These are phyloP conservation scores for Hedya salicella DNA, from an alignment of 2,888 invertebrate species.

Conservation along the genomic window DNA sequence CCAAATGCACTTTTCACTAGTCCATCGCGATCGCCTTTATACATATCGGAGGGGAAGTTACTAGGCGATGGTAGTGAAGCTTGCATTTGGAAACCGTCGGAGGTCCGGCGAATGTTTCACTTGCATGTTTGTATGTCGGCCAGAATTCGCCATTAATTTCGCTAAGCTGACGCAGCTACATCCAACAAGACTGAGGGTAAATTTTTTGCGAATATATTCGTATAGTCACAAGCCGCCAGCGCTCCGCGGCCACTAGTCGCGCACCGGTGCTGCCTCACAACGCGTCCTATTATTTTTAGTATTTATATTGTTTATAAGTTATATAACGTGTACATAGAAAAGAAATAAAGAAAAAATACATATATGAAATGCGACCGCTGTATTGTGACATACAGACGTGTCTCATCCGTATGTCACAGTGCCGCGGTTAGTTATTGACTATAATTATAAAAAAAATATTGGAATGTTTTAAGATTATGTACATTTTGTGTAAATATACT, in stretches of 20 bases:
- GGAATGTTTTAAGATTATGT: slow-evolving; percentile 71
- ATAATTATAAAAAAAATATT: slow-evolving; percentile 51
- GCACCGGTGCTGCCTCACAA: slow-evolving; percentile 53
- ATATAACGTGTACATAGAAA: slow-evolving; percentile 81
- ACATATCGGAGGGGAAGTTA: slow-evolving; percentile 28
- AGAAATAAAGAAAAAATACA: slow-evolving; percentile 69
- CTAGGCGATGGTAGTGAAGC: background rate
- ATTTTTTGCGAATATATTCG: slow-evolving; percentile 34
- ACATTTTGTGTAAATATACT: slow-evolving; percentile 78
- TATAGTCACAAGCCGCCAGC: slow-evolving; percentile 32
- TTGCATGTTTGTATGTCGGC: slow-evolving; percentile 17
- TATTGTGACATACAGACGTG: slow-evolving; percentile 4
- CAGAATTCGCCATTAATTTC: background rate
- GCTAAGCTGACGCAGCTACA: slow-evolving; percentile 8
- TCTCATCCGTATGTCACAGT: slow-evolving; percentile 9
- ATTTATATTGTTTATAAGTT: slow-evolving; percentile 82
- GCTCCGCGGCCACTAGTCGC: slow-evolving; percentile 47
- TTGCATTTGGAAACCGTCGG: slow-evolving; percentile 32
- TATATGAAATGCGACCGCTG: slow-evolving; percentile 41
- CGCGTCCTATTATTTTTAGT: slow-evolving; percentile 74
- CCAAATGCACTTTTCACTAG: slow-evolving; percentile 13
- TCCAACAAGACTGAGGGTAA: slow-evolving; percentile 40
- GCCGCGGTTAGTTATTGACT: slow-evolving; percentile 25
- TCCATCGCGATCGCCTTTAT: background rate
- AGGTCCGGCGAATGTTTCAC: slow-evolving; percentile 16